phyloP scores from a whole-genome alignment of 23 tunicate genomes.

The Ciona savignyi region DNA sequence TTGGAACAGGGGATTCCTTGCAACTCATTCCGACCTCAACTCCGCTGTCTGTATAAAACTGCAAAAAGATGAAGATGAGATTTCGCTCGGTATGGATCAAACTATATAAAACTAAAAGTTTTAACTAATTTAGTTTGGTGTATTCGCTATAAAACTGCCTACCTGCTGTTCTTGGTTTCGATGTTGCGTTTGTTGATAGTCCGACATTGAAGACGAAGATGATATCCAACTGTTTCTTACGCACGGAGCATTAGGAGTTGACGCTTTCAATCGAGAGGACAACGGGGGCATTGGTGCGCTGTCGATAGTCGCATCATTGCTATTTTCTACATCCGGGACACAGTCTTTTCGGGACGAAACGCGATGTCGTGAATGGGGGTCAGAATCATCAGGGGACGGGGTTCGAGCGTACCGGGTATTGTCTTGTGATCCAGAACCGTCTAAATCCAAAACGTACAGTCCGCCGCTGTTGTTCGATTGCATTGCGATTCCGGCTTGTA shows the following conservation, averaged over 20 bases:
- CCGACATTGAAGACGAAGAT: conserved; percentile 15
- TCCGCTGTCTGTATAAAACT: neutral
- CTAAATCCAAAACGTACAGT: conserved; percentile 10
- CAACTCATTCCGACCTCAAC: neutral
- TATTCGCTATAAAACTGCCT: neutral
- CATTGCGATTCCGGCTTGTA: neutral
- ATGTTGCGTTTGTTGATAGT: conserved; percentile 1
- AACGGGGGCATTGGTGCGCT: neutral
- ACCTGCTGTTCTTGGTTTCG: conserved; percentile 4
- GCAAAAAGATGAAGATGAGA: too few species aligned
- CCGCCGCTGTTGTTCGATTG: neutral
- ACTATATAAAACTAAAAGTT: neutral
- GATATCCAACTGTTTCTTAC: conserved; percentile 19
- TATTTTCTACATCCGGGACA: neutral
- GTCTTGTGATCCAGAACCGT: neutral
- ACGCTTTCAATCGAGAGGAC: neutral
- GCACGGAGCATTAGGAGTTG: neutral
- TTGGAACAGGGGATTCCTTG: neutral
- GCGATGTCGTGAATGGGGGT: neutral
- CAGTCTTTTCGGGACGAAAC: neutral
- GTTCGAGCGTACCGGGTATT: neutral
- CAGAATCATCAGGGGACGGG: neutral
- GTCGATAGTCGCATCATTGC: neutral
- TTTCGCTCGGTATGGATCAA: too few species aligned
- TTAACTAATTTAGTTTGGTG: too few species aligned